Evolutionary conservation across 2,113 vertebrate genomes (phyloP).

Genomic region (Eleginops maclovinus): DNA sequence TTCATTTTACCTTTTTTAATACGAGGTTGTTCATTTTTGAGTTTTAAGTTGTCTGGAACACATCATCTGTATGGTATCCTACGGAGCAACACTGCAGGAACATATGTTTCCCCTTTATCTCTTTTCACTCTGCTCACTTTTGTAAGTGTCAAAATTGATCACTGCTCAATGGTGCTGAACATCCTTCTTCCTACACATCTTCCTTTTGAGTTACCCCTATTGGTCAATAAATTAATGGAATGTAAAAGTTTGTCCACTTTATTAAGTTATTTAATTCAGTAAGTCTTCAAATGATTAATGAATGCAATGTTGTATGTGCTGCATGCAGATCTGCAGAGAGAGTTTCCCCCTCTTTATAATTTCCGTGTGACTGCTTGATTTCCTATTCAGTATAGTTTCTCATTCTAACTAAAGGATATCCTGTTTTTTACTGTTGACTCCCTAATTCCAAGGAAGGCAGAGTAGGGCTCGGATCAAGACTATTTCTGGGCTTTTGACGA

Average conservation of each 20-base stretch:
- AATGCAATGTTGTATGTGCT: background rate
- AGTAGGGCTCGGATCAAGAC: constrained; percentile 15
- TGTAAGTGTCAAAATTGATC: constrained; percentile 2
- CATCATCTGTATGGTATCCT: background rate
- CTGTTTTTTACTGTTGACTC: background rate
- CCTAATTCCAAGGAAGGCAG: constrained; percentile 12
- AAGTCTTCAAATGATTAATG: background rate
- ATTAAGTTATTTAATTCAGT: background rate
- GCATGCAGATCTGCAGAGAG: background rate
- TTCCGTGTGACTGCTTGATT: background rate
- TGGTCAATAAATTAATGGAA: background rate
- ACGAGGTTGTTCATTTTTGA: no score
- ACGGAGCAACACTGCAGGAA: background rate
- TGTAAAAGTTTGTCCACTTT: background rate
- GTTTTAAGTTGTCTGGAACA: no score
- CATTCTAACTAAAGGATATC: background rate
- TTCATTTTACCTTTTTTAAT: no score
- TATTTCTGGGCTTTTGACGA: constrained; percentile 13
- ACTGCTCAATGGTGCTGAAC: background rate
- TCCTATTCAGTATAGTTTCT: background rate
- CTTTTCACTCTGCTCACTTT: background rate
- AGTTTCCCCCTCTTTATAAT: background rate
- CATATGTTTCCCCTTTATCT: background rate
- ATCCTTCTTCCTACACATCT: background rate
- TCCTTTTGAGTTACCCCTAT: background rate